A percentile compares a stretch with the other conserved stretches of the same genome.
Evolutionary conservation across 2,113 vertebrate species (phyloP).

Genomic region (Vulpes vulpes): DNA sequence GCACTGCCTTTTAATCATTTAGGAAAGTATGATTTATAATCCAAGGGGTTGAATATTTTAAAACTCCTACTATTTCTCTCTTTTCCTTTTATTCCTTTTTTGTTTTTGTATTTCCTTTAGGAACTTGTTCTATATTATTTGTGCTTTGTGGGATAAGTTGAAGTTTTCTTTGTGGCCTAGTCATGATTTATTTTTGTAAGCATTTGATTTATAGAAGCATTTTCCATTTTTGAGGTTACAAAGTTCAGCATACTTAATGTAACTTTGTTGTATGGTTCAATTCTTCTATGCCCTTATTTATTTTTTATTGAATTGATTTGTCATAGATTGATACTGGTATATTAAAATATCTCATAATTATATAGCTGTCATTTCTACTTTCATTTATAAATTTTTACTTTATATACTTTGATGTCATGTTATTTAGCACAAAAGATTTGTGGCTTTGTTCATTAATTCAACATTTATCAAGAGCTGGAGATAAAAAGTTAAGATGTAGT

Average conservation of each 20-base stretch:
- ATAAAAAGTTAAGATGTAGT: neutral
- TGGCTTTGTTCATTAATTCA: conserved; percentile 40
- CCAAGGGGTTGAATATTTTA: neutral
- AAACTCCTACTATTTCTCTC: neutral
- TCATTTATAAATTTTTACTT: conserved; percentile 64
- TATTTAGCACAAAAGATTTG: conserved; percentile 58
- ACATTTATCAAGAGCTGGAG: conserved; percentile 39
- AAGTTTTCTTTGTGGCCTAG: conserved; percentile 49
- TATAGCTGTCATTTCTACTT: conserved; percentile 71
- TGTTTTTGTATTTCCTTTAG: neutral
- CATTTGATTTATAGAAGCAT: conserved; percentile 73
- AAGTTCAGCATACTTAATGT: conserved; percentile 74
- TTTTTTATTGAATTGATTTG: conserved; percentile 77
- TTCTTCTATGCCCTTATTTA: conserved; percentile 73
- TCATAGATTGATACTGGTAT: conserved; percentile 78
- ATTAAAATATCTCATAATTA: conserved; percentile 71
- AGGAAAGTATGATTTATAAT: conserved; percentile 28
- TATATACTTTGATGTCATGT: conserved; percentile 64
- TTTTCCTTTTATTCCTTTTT: neutral
- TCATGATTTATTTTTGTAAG: conserved; percentile 67
- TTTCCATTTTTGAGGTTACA: conserved; percentile 71
- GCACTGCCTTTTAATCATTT: neutral
- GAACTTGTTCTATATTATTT: conserved; percentile 31
- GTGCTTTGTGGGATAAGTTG: neutral
- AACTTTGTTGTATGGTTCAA: conserved; percentile 76